These are phyloP conservation scores for Epinotia brunnichana DNA, from an alignment of 2,888 invertebrate species.

Conservation along the genomic window DNA sequence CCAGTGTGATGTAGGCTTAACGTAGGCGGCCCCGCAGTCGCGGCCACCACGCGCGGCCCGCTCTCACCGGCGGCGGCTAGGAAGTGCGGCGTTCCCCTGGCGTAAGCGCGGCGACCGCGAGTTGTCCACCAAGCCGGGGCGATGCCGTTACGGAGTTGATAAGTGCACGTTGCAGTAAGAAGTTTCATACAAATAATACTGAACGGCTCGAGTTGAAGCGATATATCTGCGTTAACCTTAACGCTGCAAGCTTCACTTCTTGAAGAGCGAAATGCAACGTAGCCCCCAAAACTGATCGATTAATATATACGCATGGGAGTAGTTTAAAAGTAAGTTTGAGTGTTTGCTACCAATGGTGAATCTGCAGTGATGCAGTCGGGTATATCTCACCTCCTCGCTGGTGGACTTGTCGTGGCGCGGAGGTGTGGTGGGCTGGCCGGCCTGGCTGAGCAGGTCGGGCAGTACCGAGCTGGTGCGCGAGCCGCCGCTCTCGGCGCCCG, in stretches of 20 bases:
- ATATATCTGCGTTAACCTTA: no score
- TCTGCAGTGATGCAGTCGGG: background rate
- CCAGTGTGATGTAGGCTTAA: no score
- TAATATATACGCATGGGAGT: conserved; percentile 5
- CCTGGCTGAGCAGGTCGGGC: conserved; percentile 97
- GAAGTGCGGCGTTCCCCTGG: no score
- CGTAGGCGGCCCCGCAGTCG: no score
- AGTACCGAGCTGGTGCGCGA: conserved; percentile 96
- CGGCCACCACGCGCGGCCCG: no score
- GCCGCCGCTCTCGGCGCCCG: conserved; percentile 84
- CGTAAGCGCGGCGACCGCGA: no score
- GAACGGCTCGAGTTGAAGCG: no score
- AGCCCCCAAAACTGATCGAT: conserved; percentile 1
- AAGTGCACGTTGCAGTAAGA: no score
- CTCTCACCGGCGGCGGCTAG: no score
- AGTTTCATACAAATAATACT: no score
- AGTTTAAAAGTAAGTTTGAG: background rate
- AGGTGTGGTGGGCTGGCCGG: conserved; percentile 92
- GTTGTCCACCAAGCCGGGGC: no score
- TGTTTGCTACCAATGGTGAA: conserved; percentile 10
- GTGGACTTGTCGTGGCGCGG: conserved; percentile 96
- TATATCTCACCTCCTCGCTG: conserved; percentile 94
- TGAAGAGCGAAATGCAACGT: background rate
- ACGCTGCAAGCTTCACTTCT: conserved; percentile 7
- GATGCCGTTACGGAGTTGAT: no score